These are phyloP conservation scores for Brachypteracias leptosomus DNA, from an alignment of 2,113 vertebrate species.

Conservation along the genomic window DNA sequence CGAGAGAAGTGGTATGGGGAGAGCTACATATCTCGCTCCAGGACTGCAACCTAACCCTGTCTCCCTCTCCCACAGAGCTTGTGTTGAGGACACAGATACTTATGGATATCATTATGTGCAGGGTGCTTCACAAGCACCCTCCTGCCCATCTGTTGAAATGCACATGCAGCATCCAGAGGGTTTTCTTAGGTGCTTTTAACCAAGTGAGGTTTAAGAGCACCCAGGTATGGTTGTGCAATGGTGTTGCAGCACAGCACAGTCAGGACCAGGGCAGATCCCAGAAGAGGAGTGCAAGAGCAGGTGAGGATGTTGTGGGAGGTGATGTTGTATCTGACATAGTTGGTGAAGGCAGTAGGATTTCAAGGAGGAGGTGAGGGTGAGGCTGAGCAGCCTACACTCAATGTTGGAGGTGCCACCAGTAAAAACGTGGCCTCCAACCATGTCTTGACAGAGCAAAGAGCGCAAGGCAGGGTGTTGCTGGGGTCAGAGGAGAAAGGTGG, in stretches of 20 bases:
- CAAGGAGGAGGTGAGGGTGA: background rate
- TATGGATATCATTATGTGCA: fast-evolving
- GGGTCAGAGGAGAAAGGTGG: background rate
- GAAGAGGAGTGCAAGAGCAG: background rate
- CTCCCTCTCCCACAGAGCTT: fast-evolving
- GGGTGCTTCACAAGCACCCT: background rate
- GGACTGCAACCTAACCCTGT: background rate
- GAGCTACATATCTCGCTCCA: fast-evolving
- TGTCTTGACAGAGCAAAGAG: background rate
- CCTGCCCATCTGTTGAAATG: background rate
- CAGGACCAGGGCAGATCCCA: background rate
- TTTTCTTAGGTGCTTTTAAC: background rate
- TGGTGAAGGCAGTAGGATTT: background rate
- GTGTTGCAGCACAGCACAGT: fast-evolving
- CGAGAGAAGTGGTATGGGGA: fast-evolving
- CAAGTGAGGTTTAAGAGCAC: background rate
- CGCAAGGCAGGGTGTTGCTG: background rate
- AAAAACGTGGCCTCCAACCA: background rate
- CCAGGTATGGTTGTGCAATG: background rate
- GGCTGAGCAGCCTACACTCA: background rate
- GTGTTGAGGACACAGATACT: background rate
- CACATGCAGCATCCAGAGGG: fast-evolving
- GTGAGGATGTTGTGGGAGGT: background rate
- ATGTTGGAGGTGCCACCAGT: background rate
- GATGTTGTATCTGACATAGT: background rate